Percentiles rank a stretch among this genome's conserved stretches.
These are phyloP conservation scores for Hassar affinis DNA, from an alignment of 2,113 vertebrate species.

Conservation along the genomic window DNA sequence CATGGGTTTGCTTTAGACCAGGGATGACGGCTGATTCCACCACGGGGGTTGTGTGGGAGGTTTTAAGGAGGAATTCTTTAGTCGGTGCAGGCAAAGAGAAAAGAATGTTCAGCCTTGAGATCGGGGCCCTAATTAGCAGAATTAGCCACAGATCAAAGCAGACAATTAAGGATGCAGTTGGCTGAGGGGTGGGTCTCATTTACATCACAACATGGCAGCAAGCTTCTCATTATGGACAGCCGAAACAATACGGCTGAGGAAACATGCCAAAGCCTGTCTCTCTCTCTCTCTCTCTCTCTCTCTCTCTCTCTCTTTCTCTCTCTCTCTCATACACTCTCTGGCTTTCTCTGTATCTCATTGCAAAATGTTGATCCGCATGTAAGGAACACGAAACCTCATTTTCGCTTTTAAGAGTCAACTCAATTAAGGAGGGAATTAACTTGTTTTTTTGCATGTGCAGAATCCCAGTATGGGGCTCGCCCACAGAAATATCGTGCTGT, in stretches of 20 bases:
- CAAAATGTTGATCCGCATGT: constrained; percentile 58
- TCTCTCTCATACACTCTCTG: not conserved
- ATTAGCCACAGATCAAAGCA: constrained; percentile 78
- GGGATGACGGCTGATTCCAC: not conserved
- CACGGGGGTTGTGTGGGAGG: constrained; percentile 12
- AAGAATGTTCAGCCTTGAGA: constrained; percentile 72
- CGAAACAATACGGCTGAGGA: constrained; percentile 33
- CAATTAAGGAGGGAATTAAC: constrained; percentile 71
- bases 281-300: not conserved
- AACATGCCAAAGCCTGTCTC: constrained; percentile 23
- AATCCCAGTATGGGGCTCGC: not conserved
- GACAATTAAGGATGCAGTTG: constrained; percentile 68
- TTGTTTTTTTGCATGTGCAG: not conserved
- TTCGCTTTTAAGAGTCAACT: constrained; percentile 57
- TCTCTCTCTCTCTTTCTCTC: not conserved
- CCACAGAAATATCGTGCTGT: constrained; percentile 10
- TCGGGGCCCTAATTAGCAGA: constrained; percentile 72
- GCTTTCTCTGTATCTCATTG: constrained; percentile 26
- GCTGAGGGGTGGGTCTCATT: constrained; percentile 68
- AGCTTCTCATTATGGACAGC: constrained; percentile 65
- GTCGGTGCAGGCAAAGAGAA: constrained; percentile 57
- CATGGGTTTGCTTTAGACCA: not conserved
- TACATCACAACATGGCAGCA: constrained; percentile 72
- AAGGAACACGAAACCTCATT: constrained; percentile 63
- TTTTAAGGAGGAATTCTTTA: constrained; percentile 26